Conservation (phyloP, 2,888 invertebrate genomes). For the Pyralis farinalis region DNA sequence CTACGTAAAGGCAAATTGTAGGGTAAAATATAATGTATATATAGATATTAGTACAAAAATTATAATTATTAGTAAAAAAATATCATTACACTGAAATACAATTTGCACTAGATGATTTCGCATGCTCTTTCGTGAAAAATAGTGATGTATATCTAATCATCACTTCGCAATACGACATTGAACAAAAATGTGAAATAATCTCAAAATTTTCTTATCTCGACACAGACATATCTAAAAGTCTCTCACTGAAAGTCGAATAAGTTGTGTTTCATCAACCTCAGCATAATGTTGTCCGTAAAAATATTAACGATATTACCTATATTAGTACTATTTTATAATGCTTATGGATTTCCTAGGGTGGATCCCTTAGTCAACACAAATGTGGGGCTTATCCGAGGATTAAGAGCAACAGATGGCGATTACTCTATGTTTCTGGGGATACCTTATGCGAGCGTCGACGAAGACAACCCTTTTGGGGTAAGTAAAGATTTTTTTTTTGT, state of each 20-base stretch:
- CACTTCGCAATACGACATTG: no score
- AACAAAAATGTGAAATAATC: no score
- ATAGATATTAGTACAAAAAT: no score
- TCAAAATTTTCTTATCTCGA: neutral
- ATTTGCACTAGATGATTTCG: no score
- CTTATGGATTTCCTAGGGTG: slow-evolving; percentile 24
- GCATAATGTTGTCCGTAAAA: neutral
- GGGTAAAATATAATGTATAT: no score
- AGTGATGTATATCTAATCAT: no score
- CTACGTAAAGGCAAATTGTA: no score
- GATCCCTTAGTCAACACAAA: slow-evolving; percentile 46
- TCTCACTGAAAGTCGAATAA: no score
- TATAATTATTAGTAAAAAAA: no score
- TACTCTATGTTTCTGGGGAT: slow-evolving; percentile 55
- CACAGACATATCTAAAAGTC: neutral
- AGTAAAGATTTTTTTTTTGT: slow-evolving; percentile 24
- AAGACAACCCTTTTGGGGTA: slow-evolving; percentile 49
- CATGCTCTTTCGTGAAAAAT: no score
- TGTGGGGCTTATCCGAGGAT: slow-evolving; percentile 41
- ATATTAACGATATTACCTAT: neutral
- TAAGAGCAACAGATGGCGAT: slow-evolving; percentile 40
- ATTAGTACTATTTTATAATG: slow-evolving; percentile 7
- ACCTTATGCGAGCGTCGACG: slow-evolving; percentile 46
- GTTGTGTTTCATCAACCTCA: neutral
- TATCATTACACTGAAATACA: no score